Evolutionary conservation across 2,888 invertebrate species (phyloP).

Genomic region (Cheiracanthium punctorium): DNA sequence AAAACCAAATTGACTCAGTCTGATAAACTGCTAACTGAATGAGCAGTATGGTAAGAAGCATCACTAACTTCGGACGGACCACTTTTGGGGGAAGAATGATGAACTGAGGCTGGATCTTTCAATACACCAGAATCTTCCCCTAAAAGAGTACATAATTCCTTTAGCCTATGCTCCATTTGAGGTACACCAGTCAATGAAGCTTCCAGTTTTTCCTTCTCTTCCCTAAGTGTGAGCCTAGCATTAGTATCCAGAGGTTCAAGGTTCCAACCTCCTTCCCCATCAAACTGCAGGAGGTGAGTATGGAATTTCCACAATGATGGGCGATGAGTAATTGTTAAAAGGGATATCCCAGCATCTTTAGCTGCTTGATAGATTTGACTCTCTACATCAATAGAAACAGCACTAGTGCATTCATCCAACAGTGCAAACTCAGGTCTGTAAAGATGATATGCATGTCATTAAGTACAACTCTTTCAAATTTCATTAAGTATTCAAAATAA

Average conservation of each 20-base stretch:
- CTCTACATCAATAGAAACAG: slow-evolving; percentile 95
- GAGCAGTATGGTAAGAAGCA: slow-evolving; percentile 44
- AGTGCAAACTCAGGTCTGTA: slow-evolving; percentile 90
- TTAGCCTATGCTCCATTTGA: slow-evolving; percentile 77
- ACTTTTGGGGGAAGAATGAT: slow-evolving; percentile 43
- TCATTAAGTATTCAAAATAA: too few species aligned
- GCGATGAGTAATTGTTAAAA: slow-evolving; percentile 96
- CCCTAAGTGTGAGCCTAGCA: slow-evolving; percentile 77
- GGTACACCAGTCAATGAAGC: slow-evolving; percentile 78
- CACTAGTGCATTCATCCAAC: slow-evolving; percentile 96
- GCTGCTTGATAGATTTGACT: slow-evolving; percentile 91
- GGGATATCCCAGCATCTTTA: slow-evolving; percentile 92
- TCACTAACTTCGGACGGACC: slow-evolving; percentile 50
- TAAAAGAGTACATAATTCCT: slow-evolving; percentile 77
- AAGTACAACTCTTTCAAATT: too few species aligned
- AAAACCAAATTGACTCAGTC: too few species aligned
- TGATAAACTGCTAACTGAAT: slow-evolving; percentile 54
- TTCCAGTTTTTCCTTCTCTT: slow-evolving; percentile 78
- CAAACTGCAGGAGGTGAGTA: slow-evolving; percentile 94
- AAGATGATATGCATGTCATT: too few species aligned
- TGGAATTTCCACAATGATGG: slow-evolving; percentile 98
- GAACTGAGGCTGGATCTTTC: too few species aligned
- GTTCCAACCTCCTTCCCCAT: slow-evolving; percentile 95
- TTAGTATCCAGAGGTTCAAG: slow-evolving; percentile 81
- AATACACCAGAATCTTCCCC: slow-evolving; percentile 77